Conservation (phyloP, 2,113 vertebrate genomes). For the Lipotes vexillifer region DNA sequence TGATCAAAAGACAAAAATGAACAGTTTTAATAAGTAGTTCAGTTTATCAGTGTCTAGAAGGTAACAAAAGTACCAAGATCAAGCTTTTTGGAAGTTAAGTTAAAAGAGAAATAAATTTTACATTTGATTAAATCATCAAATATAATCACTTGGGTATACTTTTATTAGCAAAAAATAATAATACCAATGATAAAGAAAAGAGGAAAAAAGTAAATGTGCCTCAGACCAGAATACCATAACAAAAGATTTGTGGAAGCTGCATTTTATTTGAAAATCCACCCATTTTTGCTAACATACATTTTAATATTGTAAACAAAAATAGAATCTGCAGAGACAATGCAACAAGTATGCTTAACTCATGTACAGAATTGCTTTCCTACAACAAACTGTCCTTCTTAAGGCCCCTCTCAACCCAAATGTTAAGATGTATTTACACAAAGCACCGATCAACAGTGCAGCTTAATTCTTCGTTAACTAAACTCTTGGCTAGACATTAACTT, state of each 20-base stretch:
- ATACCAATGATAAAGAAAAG: conserved; percentile 28
- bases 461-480: conserved; percentile 78
- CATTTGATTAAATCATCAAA: conserved; percentile 80
- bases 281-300: conserved; percentile 97
- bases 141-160: conserved; percentile 71
- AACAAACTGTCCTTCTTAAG: conserved; percentile 88
- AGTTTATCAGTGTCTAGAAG: neutral
- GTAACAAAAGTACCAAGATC: conserved; percentile 33
- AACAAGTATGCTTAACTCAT: conserved; percentile 93
- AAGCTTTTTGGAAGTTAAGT: conserved; percentile 46
- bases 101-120: conserved; percentile 57
- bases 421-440: conserved; percentile 92
- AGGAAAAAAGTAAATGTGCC: conserved; percentile 62
- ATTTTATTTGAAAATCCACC: conserved; percentile 99
- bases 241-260: conserved; percentile 95
- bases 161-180: conserved; percentile 72
- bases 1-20: conserved; percentile 47
- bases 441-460: conserved; percentile 96
- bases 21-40: conserved; percentile 9
- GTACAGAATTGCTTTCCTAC: conserved; percentile 95
- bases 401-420: conserved; percentile 81
- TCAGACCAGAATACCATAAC: conserved; percentile 81
- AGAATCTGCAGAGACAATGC: conserved; percentile 96
- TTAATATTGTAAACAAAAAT: conserved; percentile 99
- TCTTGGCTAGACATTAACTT: conserved; percentile 83